Percentiles rank a stretch among this genome's conserved stretches.
These are phyloP conservation scores for Orthonychiurus folsomi DNA, from an alignment of 2,888 invertebrate species.

Conservation along the genomic window DNA sequence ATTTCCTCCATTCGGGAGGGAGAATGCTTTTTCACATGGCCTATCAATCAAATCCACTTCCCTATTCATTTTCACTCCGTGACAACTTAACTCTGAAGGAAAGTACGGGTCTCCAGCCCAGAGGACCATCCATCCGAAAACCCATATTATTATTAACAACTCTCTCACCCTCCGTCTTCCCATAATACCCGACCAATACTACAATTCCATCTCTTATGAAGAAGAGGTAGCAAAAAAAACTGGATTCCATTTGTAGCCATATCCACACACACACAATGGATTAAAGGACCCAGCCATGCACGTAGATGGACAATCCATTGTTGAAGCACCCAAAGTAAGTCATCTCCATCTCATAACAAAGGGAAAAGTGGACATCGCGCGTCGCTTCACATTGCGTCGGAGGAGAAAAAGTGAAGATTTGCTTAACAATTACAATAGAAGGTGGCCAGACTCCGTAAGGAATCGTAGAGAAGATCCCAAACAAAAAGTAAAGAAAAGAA, in stretches of 20 bases:
- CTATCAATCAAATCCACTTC: slow-evolving; percentile 39
- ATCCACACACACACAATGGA: slow-evolving; percentile 1
- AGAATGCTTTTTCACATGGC: slow-evolving; percentile 40
- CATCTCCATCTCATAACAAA: no score
- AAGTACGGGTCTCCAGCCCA: background rate
- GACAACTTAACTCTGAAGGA: slow-evolving; percentile 23
- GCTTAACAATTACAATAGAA: background rate
- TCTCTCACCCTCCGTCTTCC: background rate
- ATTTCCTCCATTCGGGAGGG: slow-evolving; percentile 6
- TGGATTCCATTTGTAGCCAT: no score
- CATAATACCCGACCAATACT: no score
- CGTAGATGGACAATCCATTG: no score
- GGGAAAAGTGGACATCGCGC: no score
- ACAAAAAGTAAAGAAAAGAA: background rate
- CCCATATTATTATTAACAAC: background rate
- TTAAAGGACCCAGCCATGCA: no score
- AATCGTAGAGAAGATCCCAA: background rate
- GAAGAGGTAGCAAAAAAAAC: no score
- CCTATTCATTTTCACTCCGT: slow-evolving; percentile 24
- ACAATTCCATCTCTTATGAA: no score
- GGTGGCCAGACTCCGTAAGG: no score
- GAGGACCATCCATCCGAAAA: background rate
- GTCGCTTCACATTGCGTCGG: no score
- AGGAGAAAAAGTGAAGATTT: no score
- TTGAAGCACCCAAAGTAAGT: no score